Conservation (phyloP, 1,140 invertebrate species). For the Hycleus phaleratus region DNA sequence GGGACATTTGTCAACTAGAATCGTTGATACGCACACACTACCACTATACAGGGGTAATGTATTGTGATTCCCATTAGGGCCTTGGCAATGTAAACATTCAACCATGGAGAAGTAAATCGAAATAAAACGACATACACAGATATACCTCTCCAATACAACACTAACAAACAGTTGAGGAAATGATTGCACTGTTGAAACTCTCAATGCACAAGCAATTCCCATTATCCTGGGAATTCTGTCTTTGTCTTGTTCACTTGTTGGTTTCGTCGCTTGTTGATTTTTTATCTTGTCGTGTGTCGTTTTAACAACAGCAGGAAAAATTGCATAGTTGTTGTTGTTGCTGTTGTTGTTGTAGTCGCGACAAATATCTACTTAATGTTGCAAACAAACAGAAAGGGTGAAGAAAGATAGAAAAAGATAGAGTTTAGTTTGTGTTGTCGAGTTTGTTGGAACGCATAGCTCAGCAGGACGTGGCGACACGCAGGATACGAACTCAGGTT, state of each 20-base stretch:
- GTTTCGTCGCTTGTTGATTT: too few relatives aligned
- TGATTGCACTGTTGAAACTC: neutral
- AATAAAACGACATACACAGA: too few relatives aligned
- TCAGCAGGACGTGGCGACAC: conserved; percentile 33
- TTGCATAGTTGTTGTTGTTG: too few relatives aligned
- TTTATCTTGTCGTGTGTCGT: too few relatives aligned
- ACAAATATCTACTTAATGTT: too few relatives aligned
- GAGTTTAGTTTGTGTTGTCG: neutral
- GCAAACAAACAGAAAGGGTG: too few relatives aligned
- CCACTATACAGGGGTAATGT: conserved; percentile 28
- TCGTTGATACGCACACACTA: conserved; percentile 22
- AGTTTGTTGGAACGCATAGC: conserved; percentile 30
- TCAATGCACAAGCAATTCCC: conserved; percentile 13
- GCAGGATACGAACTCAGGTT: conserved; percentile 34
- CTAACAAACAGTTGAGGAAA: too few relatives aligned
- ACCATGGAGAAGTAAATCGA: neutral
- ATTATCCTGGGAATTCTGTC: neutral
- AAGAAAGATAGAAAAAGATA: neutral
- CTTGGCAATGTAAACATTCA: neutral
- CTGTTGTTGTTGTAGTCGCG: too few relatives aligned
- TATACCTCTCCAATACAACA: too few relatives aligned
- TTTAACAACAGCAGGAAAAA: too few relatives aligned
- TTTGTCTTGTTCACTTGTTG: too few relatives aligned
- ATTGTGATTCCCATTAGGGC: conserved; percentile 35
- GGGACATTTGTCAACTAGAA: conserved; percentile 34